Conservation (phyloP, 2,888 invertebrate genomes). For the Scrobipalpa atriplicella region DNA sequence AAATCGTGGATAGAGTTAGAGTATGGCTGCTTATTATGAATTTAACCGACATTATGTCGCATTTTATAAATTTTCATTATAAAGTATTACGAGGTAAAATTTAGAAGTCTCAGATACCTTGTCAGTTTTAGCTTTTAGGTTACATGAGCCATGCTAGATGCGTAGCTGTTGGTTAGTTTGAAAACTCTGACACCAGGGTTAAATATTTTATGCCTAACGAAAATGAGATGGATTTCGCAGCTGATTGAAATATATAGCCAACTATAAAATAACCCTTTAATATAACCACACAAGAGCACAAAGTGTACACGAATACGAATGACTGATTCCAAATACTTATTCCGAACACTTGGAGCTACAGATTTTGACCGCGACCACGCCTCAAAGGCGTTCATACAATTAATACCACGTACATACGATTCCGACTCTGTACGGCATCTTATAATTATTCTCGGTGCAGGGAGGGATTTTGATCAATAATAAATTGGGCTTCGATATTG, state of each 20-base stretch:
- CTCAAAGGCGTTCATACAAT: conserved; percentile 3
- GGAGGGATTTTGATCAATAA: conserved; percentile 15
- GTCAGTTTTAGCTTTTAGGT: no score
- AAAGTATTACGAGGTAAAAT: no score
- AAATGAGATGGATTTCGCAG: no score
- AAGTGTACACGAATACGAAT: not conserved
- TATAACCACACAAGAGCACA: not conserved
- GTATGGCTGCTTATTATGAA: not conserved
- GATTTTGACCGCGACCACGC: conserved; percentile 4
- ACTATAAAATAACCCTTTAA: no score
- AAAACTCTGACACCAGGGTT: no score
- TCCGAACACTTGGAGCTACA: conserved; percentile 7
- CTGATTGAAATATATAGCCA: no score
- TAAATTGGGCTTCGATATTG: conserved; percentile 23
- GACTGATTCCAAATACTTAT: not conserved
- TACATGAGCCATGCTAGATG: no score
- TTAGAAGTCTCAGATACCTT: no score
- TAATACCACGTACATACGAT: not conserved
- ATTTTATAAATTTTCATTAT: no score
- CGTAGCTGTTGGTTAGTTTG: no score
- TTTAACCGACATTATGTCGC: no score
- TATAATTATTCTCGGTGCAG: conserved; percentile 2
- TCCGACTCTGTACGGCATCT: conserved; percentile 6
- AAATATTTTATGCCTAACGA: no score
- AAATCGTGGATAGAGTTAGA: not conserved